Base-by-base conservation (phyloP, 2,113 vertebrate species). In the Thymallus thymallus region DNA sequence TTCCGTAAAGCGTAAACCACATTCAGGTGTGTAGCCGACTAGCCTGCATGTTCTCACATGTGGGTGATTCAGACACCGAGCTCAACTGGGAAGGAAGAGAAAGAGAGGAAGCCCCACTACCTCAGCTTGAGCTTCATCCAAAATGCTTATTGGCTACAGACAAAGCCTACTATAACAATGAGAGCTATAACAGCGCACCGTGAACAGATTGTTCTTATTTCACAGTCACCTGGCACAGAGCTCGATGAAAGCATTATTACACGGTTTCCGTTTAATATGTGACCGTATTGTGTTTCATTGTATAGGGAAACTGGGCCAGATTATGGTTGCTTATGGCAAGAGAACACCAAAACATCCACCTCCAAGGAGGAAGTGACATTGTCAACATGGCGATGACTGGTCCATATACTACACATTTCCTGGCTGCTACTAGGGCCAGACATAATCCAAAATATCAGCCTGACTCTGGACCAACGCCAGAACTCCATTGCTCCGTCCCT, bases 131-230 rank as follows among this genome's bases (percentile, higher is more conserved):
- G 48, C 5, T 51, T 51, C 48, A 51, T 82, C 77, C 80, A 82
- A 64, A 77, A 76, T 5, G 64, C 83, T 87, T 76, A 67, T 20
- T 65, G 77, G 81, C 81, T 70, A 84, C 85, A 75, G 79, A 80
- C 82, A 84, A 79, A 84, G 73, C n/a, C 85, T 87, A 82, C 82
- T 85, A 84, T 83, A 86, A 75, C 73, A 86, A 76, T 88, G 83
- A 89, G 30, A 75, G 41, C 81, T 82, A 67, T 79, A 87, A 58
- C 88, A 90, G 86, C 85, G 86, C 82, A 85, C 35, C 3, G 1
- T 46, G 66, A 68, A 68, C 72, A 29, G 75, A 72, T 80, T 77
- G 76, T 77, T 3, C 80, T 78, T 78, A 64, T 84, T 83, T 81
- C 76, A 72, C 83, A 77, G 77, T 74, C 63, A 60, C 23, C 79